Evolutionary conservation across 2,888 invertebrate species (phyloP), one percentile per base, ranked within the genome.

Genomic region (Eubasilissa splendida): DNA sequence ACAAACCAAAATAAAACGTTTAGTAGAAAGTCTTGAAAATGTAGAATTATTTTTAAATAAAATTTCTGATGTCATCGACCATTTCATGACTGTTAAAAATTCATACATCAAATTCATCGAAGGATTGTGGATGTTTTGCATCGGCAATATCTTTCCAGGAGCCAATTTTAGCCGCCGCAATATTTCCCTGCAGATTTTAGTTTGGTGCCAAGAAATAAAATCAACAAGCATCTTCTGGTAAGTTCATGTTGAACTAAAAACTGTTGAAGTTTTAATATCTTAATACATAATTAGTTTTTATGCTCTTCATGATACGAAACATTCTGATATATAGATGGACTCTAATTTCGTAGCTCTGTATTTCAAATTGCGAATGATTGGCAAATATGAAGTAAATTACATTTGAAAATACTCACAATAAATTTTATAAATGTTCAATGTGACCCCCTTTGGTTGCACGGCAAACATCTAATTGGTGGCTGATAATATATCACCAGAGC

Each of bases 111-210:
- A 84, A 0, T 93, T 93, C 86, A 73, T 92, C 5, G 86, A 87
- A 22, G 86, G 88, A 52, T 84, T 94, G 8, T 89, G 92, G 12
- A 85, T 85, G 0, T 87, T 89, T 50, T 91, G 93, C 81, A 89
- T 92, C 42, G 86, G 87, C 5, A 92, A 92, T 84, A 85, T 95
- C n/a, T 88, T 92, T 81, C 88, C 88, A 2, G 93, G 92, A 0
- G 92, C 93, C 0, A 94, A 93, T 85, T 93, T 93, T 85, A 91
- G 91, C 56, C 88, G 94, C 1, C 90, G 93, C 50, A 88, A 89
- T 70, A 89, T 92, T 3, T 92, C 93, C 8, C 85, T 95, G 78
- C 92, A 92, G 82, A 85, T 93, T 74, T 86, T 94, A 11, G 87
- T 87, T 3, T 89, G 89, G 87, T 80, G 84, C n/a, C 86, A 88